These are phyloP conservation scores for Hemistola chrysoprasaria DNA, from an alignment of 2,888 invertebrate species.

Conservation along the genomic window DNA sequence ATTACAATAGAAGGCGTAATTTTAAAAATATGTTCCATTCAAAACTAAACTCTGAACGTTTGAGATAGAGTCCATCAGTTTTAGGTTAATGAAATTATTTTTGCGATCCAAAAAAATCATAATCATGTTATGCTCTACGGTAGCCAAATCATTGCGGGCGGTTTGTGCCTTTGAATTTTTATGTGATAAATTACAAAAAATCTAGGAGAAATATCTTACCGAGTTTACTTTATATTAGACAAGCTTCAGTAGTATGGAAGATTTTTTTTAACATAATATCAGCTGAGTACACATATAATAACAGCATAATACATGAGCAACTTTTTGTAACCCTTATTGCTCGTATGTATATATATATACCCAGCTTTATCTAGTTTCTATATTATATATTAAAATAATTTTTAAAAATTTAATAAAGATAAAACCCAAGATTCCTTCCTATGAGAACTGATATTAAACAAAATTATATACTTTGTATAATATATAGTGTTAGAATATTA, in stretches of 20 bases:
- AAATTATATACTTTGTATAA: no score
- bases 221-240: constrained; percentile 23
- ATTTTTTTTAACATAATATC: no score
- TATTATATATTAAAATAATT: no score
- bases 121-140: constrained; percentile 71
- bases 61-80: constrained; percentile 20
- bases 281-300: constrained; percentile 29
- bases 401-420: no score
- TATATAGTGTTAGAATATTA: no score
- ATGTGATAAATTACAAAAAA: constrained; percentile 31
- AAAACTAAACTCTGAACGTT: constrained; percentile 32
- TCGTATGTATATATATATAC: no score
- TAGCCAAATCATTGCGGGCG: constrained; percentile 65
- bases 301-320: no score
- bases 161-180: constrained; percentile 51
- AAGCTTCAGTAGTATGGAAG: constrained; percentile 15
- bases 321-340: no score
- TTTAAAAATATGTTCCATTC: not conserved
- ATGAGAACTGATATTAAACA: no score
- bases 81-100: constrained; percentile 7
- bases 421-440: no score
- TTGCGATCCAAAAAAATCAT: constrained; percentile 48
- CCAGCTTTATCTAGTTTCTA: no score
- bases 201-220: constrained; percentile 2
- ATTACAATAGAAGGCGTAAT: constrained; percentile 31